Conservation (phyloP, 2,888 invertebrate genomes). For the Meloe dianella region DNA sequence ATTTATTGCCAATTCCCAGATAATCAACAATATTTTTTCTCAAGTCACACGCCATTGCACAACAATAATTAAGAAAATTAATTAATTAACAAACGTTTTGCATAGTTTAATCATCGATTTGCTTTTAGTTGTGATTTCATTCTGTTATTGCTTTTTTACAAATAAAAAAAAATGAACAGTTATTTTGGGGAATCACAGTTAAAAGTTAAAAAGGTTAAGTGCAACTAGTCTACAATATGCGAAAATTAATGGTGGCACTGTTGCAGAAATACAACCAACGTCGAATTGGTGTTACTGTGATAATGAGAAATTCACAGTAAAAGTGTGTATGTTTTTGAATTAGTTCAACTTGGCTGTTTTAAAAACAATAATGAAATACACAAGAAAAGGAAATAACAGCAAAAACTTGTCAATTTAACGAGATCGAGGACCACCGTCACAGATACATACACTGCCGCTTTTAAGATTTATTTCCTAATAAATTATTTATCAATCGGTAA, state of each 20-base stretch:
- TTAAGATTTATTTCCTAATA: not conserved
- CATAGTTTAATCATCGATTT: not conserved
- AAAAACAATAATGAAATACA: not conserved
- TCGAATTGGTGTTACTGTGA: not conserved
- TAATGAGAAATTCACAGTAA: not conserved
- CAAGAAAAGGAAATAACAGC: not conserved
- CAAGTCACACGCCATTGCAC: conserved; percentile 1
- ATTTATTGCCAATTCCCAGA: conserved; percentile 27
- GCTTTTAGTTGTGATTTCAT: too few species aligned
- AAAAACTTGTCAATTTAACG: not conserved
- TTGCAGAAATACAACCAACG: not conserved
- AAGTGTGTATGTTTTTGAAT: not conserved
- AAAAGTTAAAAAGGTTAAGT: not conserved
- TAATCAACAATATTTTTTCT: conserved; percentile 17
- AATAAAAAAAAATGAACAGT: not conserved
- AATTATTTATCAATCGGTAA: not conserved
- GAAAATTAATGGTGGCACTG: not conserved
- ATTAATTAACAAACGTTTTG: conserved; percentile 20
- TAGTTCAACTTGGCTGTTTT: not conserved
- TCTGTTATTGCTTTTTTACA: too few species aligned
- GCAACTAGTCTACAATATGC: not conserved
- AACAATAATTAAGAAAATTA: conserved; percentile 23
- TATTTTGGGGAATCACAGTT: not conserved
- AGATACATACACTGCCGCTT: not conserved
- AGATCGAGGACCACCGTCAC: conserved; percentile 2